A percentile compares a stretch with the other conserved stretches of the same genome.
These are phyloP conservation scores for Stenotaenia linearis DNA, from an alignment of 2,888 invertebrate species.

Conservation along the genomic window DNA sequence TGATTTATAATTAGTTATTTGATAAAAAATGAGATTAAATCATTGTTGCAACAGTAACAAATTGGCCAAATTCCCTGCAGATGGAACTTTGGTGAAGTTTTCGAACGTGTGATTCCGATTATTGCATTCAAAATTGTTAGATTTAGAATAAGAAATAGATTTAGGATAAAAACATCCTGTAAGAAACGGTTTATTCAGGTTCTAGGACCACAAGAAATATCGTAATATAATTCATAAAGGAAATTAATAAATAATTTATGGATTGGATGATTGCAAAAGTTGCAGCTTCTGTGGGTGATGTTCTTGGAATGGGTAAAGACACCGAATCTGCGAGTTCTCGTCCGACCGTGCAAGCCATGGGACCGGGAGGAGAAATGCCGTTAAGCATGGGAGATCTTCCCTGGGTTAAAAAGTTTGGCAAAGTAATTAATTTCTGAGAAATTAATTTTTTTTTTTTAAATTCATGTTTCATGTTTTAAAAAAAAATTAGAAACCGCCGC, in stretches of 20 bases:
- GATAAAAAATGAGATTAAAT: neutral
- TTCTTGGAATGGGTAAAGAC: neutral
- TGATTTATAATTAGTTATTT: neutral
- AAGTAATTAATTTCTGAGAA: neutral
- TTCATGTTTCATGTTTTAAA: neutral
- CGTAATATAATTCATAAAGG: no score
- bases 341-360: neutral
- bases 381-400: neutral
- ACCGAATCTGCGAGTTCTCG: neutral
- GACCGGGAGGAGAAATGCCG: neutral
- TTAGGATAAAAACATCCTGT: no score
- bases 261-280: neutral
- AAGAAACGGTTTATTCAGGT: no score
- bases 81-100: neutral
- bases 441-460: neutral
- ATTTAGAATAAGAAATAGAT: no score
- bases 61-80: neutral
- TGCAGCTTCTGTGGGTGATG: neutral
- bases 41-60: neutral
- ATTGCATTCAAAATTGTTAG: no score
- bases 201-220: no score
- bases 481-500: neutral
- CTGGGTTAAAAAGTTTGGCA: neutral
- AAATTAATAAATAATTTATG: neutral
- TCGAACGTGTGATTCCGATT: neutral